Evolutionary conservation across 2,888 invertebrate genomes (phyloP).

Genomic region (Agriotes lineatus): DNA sequence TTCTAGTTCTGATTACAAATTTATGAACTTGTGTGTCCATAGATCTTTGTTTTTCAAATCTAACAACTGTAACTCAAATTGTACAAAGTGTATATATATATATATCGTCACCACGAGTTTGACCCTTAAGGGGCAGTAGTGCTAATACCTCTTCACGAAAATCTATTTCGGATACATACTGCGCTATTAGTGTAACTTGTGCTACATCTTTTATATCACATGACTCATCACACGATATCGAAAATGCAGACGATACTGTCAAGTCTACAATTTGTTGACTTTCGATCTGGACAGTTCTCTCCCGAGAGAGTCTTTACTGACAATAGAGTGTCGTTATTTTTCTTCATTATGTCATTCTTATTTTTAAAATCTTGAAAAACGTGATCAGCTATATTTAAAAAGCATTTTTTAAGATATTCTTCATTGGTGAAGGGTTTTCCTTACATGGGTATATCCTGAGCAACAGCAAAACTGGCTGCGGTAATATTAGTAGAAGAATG

Average conservation of each 20-base stretch:
- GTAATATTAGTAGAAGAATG: slow-evolving; percentile 47
- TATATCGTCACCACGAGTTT: too few species aligned
- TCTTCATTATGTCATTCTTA: slow-evolving; percentile 50
- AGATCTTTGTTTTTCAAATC: too few species aligned
- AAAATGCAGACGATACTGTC: slow-evolving; percentile 47
- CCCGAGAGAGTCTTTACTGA: too few species aligned
- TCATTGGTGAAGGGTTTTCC: slow-evolving; percentile 48
- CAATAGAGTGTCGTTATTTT: too few species aligned
- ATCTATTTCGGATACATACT: too few species aligned
- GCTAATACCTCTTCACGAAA: too few species aligned
- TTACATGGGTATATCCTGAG: slow-evolving; percentile 43
- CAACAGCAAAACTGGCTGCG: slow-evolving; percentile 42
- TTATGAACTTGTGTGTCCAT: too few species aligned
- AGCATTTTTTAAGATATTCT: slow-evolving; percentile 45
- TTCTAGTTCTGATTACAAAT: too few species aligned
- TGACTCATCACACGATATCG: slow-evolving; percentile 53
- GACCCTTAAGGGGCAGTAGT: too few species aligned
- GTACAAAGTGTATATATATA: too few species aligned
- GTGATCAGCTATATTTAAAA: slow-evolving; percentile 51
- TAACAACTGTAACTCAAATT: too few species aligned
- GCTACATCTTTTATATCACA: slow-evolving; percentile 55
- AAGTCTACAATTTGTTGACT: slow-evolving; percentile 51
- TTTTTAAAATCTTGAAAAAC: slow-evolving; percentile 56
- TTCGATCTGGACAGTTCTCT: slow-evolving; percentile 53
- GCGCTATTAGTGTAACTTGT: too few species aligned